Base-by-base conservation (phyloP, 2,888 invertebrate species). In the Meliscaeva auricollis region DNA sequence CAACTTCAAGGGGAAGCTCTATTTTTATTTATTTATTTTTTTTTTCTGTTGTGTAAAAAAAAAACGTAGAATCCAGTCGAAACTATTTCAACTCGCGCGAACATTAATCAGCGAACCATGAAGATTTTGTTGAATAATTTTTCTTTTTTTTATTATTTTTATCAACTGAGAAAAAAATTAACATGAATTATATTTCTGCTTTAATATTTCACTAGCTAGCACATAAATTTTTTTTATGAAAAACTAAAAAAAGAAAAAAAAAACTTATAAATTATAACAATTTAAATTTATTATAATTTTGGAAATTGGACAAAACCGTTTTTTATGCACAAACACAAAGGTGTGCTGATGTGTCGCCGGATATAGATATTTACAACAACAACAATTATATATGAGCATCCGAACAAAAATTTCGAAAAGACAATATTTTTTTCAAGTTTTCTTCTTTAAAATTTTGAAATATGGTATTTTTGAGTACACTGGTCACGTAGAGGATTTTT, bases 201-300 rank as follows among this genome's bases (percentile, higher is more conserved):
- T 11, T n/a, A 58, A 44, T 70, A 44, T 83, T 56, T 30, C 78
- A 69, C 78, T 50, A 56, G 32, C 46, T 52, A 78, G 32, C 52
- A 35, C 38, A 62, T 73, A 56, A 48, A 41, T 64, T 58, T 35
- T 2, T 38, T 38, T 9, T 44, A 26, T 44, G 2, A 44, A 66
- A 48, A 20, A 9, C 6, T 4, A 46, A 46, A 72, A 44, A 46
- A 38, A 62, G 35, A 79, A 79, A 32, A 69, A 66, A 74, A 44
- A 62, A 77, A 78, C 58, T 62, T 62, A 62, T 79, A 72, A 79
- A 79, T 84, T 75, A 84, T 75, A 74, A 54, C 54, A 69, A 73
- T 78, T 70, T 83, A 46, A 78, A 79, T 84, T 84, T 79, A 75
- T 84, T 84, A 75, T 64, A 79, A 84, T 75, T 35, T 32, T 79